Evolutionary conservation across 1,140 invertebrate genomes (phyloP).

Genomic region (Leptoteleia sp.): DNA sequence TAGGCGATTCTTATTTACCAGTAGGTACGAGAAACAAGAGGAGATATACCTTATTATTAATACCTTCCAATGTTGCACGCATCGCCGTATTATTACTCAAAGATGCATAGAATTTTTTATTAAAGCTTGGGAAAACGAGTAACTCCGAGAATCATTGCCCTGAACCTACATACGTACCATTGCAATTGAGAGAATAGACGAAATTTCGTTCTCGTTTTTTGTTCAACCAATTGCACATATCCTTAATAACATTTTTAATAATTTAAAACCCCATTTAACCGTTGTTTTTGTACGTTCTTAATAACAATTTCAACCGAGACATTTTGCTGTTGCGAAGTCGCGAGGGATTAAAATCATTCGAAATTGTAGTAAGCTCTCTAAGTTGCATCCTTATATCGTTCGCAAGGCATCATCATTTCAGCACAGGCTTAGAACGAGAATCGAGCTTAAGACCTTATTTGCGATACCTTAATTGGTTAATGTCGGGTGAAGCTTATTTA

Average conservation of each 20-base stretch:
- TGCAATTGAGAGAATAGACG: neutral
- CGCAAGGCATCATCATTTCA: conserved; percentile 43
- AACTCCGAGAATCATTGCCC: conserved; percentile 62
- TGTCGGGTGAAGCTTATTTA: conserved; percentile 57
- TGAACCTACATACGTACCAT: conserved; percentile 32
- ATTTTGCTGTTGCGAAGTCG: conserved; percentile 19
- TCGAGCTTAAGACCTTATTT: conserved; percentile 58
- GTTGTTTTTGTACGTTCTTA: conserved; percentile 7
- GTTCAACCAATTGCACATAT: conserved; percentile 22
- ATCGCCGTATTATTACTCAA: conserved; percentile 63
- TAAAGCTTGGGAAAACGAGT: conserved; percentile 55
- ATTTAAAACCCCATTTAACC: conserved; percentile 15
- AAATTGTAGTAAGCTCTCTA: conserved; percentile 45
- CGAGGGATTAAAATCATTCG: conserved; percentile 49
- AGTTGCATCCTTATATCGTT: conserved; percentile 47
- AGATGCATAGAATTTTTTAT: conserved; percentile 73
- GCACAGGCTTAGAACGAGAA: conserved; percentile 47
- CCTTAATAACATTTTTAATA: conserved; percentile 36
- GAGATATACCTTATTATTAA: conserved; percentile 51
- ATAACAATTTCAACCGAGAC: conserved; percentile 15
- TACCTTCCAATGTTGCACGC: conserved; percentile 39
- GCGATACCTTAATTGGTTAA: conserved; percentile 57
- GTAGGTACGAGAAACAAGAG: conserved; percentile 33
- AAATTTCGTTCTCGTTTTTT: neutral
- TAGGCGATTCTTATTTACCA: conserved; percentile 51